These are phyloP conservation scores for Nemotelus pantherinus DNA, from an alignment of 2,888 invertebrate species.

Conservation along the genomic window DNA sequence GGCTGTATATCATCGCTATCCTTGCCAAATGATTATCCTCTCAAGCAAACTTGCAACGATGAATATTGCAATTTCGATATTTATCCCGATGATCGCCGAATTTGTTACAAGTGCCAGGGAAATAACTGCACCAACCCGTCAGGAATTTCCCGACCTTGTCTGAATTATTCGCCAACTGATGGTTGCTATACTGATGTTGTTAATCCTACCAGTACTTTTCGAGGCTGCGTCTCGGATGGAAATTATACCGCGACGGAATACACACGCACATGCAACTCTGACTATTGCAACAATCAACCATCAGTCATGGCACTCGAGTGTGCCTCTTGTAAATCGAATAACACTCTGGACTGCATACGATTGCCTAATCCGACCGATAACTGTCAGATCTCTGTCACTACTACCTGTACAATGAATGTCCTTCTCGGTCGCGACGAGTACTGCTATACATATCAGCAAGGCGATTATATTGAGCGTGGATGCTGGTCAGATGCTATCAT, in stretches of 20 bases:
- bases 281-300: constrained; percentile 11
- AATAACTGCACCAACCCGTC: neutral
- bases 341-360: constrained; percentile 27
- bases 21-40: neutral
- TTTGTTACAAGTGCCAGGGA: constrained; percentile 33
- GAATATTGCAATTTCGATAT: constrained; percentile 21
- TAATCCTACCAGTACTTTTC: constrained; percentile 6
- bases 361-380: neutral
- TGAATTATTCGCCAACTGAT: constrained; percentile 18
- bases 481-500: neutral
- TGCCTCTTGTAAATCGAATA: constrained; percentile 11
- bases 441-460: constrained; percentile 33
- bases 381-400: constrained; percentile 9
- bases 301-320: neutral
- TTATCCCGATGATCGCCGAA: constrained; percentile 21
- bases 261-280: neutral
- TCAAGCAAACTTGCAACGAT: neutral
- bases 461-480: constrained; percentile 26
- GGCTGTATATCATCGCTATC: constrained; percentile 12
- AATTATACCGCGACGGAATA: constrained; percentile 24
- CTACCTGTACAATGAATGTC: neutral
- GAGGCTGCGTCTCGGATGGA: constrained; percentile 38
- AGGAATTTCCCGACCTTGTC: constrained; percentile 16
- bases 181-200: constrained; percentile 35
- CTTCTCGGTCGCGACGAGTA: constrained; percentile 11